Evolutionary conservation across 2,888 invertebrate species (phyloP).

Genomic region (Lysandra bellargus): DNA sequence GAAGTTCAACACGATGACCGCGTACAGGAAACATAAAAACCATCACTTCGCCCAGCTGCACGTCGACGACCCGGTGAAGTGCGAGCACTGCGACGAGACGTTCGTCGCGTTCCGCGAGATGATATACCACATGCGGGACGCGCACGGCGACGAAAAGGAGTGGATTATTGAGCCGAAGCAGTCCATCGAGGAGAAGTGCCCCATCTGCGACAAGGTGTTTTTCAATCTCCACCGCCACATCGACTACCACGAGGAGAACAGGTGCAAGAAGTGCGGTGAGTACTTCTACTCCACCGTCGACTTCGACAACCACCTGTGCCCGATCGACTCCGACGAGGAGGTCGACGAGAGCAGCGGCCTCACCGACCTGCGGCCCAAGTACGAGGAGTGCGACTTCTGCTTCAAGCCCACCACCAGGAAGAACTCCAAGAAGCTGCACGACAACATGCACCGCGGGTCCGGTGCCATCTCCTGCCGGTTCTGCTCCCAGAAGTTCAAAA

Average conservation of each 20-base stretch:
- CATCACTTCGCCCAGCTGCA: conserved; percentile 67
- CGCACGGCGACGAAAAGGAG: conserved; percentile 69
- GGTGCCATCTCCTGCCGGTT: conserved; percentile 75
- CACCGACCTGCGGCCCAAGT: conserved; percentile 49
- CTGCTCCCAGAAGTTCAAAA: conserved; percentile 72
- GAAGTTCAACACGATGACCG: conserved; percentile 74
- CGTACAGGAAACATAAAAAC: conserved; percentile 75
- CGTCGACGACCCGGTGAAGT: conserved; percentile 70
- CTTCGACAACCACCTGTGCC: conserved; percentile 69
- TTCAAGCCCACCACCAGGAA: conserved; percentile 70
- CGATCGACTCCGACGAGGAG: conserved; percentile 72
- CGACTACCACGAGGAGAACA: conserved; percentile 71
- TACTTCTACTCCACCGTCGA: conserved; percentile 69
- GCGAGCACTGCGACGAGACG: conserved; percentile 77
- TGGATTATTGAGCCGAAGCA: conserved; percentile 72
- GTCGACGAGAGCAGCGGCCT: conserved; percentile 43
- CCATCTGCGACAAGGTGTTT: conserved; percentile 69
- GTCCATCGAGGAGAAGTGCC: conserved; percentile 65
- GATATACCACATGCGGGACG: conserved; percentile 75
- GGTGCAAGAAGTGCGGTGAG: conserved; percentile 72
- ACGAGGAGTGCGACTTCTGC: conserved; percentile 73
- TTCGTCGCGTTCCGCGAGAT: conserved; percentile 77
- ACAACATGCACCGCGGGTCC: conserved; percentile 64
- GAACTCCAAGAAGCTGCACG: conserved; percentile 61
- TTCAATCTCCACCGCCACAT: conserved; percentile 70